Conservation (phyloP, 2,113 vertebrate species). For the Machaerirhynchus nigripectus region DNA sequence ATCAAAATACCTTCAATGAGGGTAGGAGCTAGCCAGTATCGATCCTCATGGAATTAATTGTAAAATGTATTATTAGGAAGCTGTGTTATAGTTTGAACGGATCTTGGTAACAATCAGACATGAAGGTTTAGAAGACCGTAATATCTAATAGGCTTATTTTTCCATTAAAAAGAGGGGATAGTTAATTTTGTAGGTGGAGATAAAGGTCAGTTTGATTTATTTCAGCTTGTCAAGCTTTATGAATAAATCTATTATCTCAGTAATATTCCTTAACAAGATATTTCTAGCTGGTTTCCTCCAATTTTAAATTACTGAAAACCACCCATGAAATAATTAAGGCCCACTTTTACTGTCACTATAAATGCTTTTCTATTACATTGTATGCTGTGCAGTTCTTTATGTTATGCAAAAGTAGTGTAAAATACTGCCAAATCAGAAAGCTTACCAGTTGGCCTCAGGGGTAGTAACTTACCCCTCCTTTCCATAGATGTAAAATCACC, state of each 20-base stretch:
- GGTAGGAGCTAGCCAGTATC: neutral
- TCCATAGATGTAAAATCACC: neutral
- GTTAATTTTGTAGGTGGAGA: neutral
- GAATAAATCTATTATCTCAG: neutral
- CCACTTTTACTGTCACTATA: neutral
- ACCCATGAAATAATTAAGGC: neutral
- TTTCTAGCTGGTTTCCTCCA: neutral
- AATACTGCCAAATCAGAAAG: neutral
- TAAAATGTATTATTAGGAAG: neutral
- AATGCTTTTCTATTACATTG: neutral
- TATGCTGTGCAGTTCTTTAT: neutral
- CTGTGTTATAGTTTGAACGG: neutral
- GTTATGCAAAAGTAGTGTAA: neutral
- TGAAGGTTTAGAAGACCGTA: neutral
- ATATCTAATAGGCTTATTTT: neutral
- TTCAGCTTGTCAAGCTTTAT: neutral
- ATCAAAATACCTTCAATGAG: neutral
- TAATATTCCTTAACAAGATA: neutral
- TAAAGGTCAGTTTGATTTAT: neutral
- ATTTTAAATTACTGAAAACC: neutral
- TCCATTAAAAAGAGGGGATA: neutral
- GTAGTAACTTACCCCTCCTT: neutral
- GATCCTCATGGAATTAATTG: neutral
- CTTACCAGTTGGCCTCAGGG: neutral
- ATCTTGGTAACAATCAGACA: neutral